Conservation (phyloP, 2,888 invertebrate species). For the Trichogramma evanescens region DNA sequence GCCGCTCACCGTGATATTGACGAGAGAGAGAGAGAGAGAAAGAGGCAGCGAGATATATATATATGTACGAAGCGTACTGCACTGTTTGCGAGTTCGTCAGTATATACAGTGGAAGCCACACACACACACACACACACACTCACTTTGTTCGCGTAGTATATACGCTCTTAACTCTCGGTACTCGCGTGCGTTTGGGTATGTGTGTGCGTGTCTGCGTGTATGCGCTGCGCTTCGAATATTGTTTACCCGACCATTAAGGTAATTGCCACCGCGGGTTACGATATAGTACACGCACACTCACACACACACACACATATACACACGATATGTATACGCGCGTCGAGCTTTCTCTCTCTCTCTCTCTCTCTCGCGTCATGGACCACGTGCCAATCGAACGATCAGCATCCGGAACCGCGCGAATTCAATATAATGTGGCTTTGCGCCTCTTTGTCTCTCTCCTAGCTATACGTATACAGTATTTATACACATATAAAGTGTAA, state of each 20-base stretch:
- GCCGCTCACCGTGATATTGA: conserved; percentile 12
- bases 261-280: conserved; percentile 35
- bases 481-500: no score
- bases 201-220: neutral
- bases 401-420: conserved; percentile 25
- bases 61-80: neutral
- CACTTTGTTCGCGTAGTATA: conserved; percentile 6
- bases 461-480: no score
- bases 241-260: conserved; percentile 48
- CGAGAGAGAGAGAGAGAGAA: neutral
- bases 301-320: no score
- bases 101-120: neutral
- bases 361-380: conserved; percentile 8
- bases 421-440: conserved; percentile 21
- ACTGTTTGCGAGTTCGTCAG: neutral
- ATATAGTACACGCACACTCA: no score
- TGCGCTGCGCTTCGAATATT: conserved; percentile 38
- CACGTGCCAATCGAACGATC: conserved; percentile 34
- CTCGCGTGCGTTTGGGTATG: no score
- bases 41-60: no score
- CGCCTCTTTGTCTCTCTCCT: conserved; percentile 12
- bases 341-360: neutral
- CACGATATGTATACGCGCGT: no score
- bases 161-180: conserved; percentile 38
- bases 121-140: neutral